Base-by-base conservation (phyloP, 1,140 invertebrate genomes). In the Euglossa dilemma region DNA sequence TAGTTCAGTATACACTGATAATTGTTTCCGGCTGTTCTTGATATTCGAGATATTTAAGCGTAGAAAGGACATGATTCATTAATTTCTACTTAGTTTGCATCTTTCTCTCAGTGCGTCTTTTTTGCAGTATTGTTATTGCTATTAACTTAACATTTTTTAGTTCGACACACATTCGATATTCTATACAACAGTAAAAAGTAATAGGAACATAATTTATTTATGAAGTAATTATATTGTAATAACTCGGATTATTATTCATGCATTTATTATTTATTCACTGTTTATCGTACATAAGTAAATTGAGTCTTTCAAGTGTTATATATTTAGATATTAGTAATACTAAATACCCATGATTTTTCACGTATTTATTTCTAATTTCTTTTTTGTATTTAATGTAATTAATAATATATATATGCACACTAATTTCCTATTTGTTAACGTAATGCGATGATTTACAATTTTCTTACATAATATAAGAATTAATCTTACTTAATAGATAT, bases 11-110 rank as follows among this genome's bases (percentile, higher is more conserved):
- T 56, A 61, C 23, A 18, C n/a, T 18, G 52, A 77, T 77, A 82
- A 82, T 82, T 23, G 23, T 11, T 67, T 82, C 80, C 64, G 73
- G 25, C 77, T 69, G 25, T 52, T 76, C 64, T 20, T 25, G 64
- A 77, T 76, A 76, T 64, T 64, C 28, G 56, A 83, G 28, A 64
- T 63, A 64, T 66, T 16, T 14, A 16, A 59, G 7, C 18, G 23
- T 45, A 4, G n/a, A 23, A 70, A 70, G 81, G n/a, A 78, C 74
- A 54, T 54, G 54, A 25, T 61, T 70, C 47, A 78, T 61, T 77
- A 28, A 45, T 9, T 36, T 9, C 18, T 63, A 16, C 18, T 18
- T 1, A 20, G 16, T 63, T 63, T 63, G 11, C 28, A 16, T 9
- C 8, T 12, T 52, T 52, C 18, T 63, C 18, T 61, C 25, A 61